phyloP scores from a whole-genome alignment of 2,888 invertebrate species.

The Bellardia pandia region DNA sequence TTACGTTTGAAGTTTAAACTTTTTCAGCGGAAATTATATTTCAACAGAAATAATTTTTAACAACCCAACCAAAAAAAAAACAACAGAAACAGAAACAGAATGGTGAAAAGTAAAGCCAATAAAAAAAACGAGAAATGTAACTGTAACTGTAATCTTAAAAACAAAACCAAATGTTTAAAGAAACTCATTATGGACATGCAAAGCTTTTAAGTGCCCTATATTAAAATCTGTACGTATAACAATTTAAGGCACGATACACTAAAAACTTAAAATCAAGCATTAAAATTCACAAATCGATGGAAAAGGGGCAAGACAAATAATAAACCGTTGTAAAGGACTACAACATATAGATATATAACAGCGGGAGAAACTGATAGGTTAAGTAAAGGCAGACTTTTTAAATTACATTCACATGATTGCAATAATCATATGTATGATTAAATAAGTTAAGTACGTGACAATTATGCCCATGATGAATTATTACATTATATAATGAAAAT shows the following conservation, averaged over 20 bases:
- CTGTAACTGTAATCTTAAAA: neutral
- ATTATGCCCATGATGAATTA: too few relatives aligned
- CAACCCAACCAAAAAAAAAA: neutral
- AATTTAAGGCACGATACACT: conserved; percentile 14
- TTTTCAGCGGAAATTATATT: conserved; percentile 55
- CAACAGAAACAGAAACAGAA: neutral
- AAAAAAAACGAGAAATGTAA: conserved; percentile 1
- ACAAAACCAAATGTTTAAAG: neutral
- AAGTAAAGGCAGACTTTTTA: too few relatives aligned
- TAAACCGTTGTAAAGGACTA: too few relatives aligned
- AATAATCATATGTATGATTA: too few relatives aligned
- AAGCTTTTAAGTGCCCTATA: neutral
- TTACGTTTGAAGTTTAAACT: conserved; percentile 56
- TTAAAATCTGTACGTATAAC: neutral
- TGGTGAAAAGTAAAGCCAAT: neutral
- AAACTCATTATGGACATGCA: conserved; percentile 19
- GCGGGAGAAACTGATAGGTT: too few relatives aligned
- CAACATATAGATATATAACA: too few relatives aligned
- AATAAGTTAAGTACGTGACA: too few relatives aligned
- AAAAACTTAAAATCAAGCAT: neutral
- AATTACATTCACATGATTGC: too few relatives aligned
- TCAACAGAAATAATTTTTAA: conserved; percentile 53
- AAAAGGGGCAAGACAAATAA: neutral
- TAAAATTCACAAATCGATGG: neutral
- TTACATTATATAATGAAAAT: too few relatives aligned